Evolutionary conservation across 37 sponge, comb jelly and placozoan species (phyloP).

Genomic region (Beroe forskalii): DNA sequence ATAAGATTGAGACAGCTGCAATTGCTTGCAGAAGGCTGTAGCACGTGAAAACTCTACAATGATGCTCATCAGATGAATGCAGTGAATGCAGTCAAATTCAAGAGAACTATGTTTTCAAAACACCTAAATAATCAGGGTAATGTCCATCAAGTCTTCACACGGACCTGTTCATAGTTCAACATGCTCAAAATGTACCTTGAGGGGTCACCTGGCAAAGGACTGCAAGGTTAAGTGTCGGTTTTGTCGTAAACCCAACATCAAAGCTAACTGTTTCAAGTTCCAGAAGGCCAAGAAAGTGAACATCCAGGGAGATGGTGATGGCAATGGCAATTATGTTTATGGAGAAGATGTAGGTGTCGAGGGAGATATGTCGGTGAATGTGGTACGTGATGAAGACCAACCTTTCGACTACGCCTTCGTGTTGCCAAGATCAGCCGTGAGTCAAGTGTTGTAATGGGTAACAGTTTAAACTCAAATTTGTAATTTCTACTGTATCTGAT

Average conservation of each 20-base stretch:
- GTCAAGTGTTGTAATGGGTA: slow-evolving; percentile 26
- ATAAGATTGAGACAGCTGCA: background rate
- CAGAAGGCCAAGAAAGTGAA: background rate
- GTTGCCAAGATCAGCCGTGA: slow-evolving; percentile 15
- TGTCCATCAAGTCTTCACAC: too few species aligned
- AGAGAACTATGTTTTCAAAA: slow-evolving; percentile 26
- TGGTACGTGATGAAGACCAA: background rate
- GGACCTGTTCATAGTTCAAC: too few species aligned
- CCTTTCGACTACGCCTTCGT: slow-evolving; percentile 27
- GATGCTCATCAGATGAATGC: slow-evolving; percentile 32
- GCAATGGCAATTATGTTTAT: slow-evolving; percentile 26
- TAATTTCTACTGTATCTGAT: slow-evolving; percentile 40
- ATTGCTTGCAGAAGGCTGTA: background rate
- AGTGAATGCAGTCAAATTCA: slow-evolving; percentile 32
- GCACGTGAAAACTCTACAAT: slow-evolving; percentile 32
- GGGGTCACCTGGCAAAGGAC: background rate
- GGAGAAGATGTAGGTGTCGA: slow-evolving; percentile 26
- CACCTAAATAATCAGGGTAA: too few species aligned
- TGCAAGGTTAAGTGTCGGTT: slow-evolving; percentile 17
- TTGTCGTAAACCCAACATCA: background rate
- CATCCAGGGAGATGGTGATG: slow-evolving; percentile 41
- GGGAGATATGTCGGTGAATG: slow-evolving; percentile 10
- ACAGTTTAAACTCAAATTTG: slow-evolving; percentile 14
- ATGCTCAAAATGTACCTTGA: slow-evolving; percentile 49
- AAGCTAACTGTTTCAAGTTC: slow-evolving; percentile 8